Evolutionary conservation across 1,140 invertebrate genomes (phyloP), one percentile per base, ranked within the genome.

Genomic region (Apocrypta bakeri): DNA sequence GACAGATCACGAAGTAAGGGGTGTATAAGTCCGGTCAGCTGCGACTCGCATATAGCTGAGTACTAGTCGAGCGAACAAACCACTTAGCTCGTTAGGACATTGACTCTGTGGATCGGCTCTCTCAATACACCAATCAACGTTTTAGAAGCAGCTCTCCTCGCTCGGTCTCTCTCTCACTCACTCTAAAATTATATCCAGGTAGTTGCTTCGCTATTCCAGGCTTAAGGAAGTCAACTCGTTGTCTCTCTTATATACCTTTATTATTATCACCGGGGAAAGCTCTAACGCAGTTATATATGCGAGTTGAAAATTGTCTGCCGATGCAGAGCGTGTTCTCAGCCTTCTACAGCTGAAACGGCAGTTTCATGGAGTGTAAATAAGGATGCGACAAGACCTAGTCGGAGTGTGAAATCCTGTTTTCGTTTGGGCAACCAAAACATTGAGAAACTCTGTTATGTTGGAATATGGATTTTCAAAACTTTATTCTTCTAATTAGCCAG

Each of bases 371-470:
- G 81, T 82, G 66, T 82, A 82, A 77, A 82, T 82, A 82, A 82
- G 74, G 80, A 37, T 0, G 42, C 25, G 63, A 33, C 72, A 56
- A 24, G 40, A 27, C 21, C 24, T 63, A 33, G 9, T 11, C 27
- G 79, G 72, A 85, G 84, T 85, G 81, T 78, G 75, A 81, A 85
- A 74, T 80, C 84, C 78, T 85, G 84, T 85, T 82, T 81, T 69
- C 78, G 56, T 83, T 84, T 66, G 33, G 77, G 64, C 66, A 24
- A 71, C 69, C 42, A 73, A 84, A 79, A 73, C 40, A 63, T 21
- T 29, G 73, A 17, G 56, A 33, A 48, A 66, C 79, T 37, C 73
- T 71, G 0, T 48, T 21, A 21, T n/a, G 48, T 17, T 21, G 48
- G 21, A 56, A 56, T 56, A 56, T 56, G 48, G 48, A 56, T 56